Conservation (phyloP, 2,113 vertebrate species). For the Pachypanchax playfairii region DNA sequence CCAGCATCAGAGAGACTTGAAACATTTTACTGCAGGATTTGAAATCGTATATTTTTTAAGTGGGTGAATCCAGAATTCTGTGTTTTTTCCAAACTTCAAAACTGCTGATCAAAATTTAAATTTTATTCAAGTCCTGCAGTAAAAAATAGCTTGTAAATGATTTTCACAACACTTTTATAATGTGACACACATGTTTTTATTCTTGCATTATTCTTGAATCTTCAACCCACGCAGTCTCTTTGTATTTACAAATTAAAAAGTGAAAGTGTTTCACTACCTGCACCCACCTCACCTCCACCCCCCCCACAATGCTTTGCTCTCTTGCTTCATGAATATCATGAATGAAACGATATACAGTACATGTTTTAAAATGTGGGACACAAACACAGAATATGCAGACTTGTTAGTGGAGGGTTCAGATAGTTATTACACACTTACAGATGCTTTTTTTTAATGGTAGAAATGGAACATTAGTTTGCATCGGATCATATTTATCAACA, state of each 20-base stretch:
- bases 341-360: constrained; percentile 60
- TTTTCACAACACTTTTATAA: constrained; percentile 6
- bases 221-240: constrained; percentile 18
- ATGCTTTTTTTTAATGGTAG: not conserved
- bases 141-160: not conserved
- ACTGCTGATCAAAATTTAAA: no score
- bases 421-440: not conserved
- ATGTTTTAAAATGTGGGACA: constrained; percentile 62
- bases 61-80: no score
- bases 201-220: constrained; percentile 28
- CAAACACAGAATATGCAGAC: constrained; percentile 41
- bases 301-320: constrained; percentile 37
- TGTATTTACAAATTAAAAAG: constrained; percentile 33
- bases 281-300: not conserved
- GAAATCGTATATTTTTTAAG: no score
- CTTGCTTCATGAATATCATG: constrained; percentile 71
- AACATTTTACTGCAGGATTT: no score
- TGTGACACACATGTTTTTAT: constrained; percentile 68
- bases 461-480: not conserved
- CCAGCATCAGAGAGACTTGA: no score
- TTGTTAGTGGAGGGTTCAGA: constrained; percentile 28
- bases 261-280: constrained; percentile 15
- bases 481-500: not conserved
- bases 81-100: no score
- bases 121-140: no score